These are phyloP conservation scores for Spodoptera picta DNA, from an alignment of 2,888 invertebrate species.

Conservation along the genomic window DNA sequence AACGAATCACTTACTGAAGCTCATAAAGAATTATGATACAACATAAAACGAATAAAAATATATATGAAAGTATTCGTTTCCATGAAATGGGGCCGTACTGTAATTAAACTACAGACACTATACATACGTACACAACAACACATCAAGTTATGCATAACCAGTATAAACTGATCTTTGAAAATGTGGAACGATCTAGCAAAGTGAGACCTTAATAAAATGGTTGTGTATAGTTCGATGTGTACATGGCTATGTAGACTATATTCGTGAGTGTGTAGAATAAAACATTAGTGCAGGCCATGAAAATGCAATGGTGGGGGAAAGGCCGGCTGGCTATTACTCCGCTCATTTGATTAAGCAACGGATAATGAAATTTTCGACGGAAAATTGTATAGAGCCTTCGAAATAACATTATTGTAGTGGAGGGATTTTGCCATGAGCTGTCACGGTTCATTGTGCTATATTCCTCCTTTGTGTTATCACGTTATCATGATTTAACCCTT, in stretches of 20 bases:
- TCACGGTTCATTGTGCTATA: too few species aligned
- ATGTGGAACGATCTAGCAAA: too few species aligned
- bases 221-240: too few species aligned
- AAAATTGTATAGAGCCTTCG: conserved; percentile 49
- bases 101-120: conserved; percentile 21
- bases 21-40: conserved; percentile 11
- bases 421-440: conserved; percentile 15
- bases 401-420: conserved; percentile 36
- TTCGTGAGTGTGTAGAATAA: conserved; percentile 14
- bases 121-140: not conserved
- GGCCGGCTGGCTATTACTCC: conserved; percentile 68
- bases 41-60: conserved; percentile 19
- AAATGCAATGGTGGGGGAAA: conserved; percentile 58
- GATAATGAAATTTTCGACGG: conserved; percentile 78
- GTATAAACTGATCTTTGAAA: too few species aligned
- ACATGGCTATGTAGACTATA: not conserved
- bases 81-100: conserved; percentile 23
- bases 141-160: too few species aligned
- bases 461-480: not conserved
- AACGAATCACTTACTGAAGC: not conserved
- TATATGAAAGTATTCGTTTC: conserved; percentile 14
- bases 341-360: conserved; percentile 79
- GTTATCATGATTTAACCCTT: not conserved
- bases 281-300: conserved; percentile 48
- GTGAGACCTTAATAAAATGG: too few species aligned